Percentiles rank a stretch among this genome's conserved stretches.
Conservation (phyloP, 1,140 invertebrate species). For the Stegodyphus dumicola region DNA sequence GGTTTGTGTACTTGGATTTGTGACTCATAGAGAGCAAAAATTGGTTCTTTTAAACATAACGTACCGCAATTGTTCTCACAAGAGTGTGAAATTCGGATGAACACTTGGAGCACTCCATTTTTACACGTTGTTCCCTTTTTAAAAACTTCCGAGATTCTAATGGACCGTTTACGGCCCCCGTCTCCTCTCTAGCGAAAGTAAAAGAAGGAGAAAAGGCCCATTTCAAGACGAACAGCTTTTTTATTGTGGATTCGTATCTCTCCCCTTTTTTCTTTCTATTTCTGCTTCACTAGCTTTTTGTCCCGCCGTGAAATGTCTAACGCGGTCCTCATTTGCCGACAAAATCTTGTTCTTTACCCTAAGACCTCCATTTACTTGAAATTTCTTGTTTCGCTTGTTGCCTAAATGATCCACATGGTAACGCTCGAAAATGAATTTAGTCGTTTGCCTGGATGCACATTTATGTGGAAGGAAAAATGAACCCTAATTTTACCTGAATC, state of each 20-base stretch:
- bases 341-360: neutral
- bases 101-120: slow-evolving; percentile 37
- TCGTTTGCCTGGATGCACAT: no score
- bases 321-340: slow-evolving; percentile 21
- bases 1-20: no score
- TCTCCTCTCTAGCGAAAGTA: slow-evolving; percentile 46
- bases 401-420: slow-evolving; percentile 14
- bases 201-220: slow-evolving; percentile 3
- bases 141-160: slow-evolving; percentile 39
- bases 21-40: no score
- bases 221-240: slow-evolving; percentile 4
- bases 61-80: neutral
- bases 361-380: slow-evolving; percentile 16
- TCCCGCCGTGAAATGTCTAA: slow-evolving; percentile 6
- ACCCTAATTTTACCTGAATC: no score
- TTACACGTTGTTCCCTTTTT: slow-evolving; percentile 7
- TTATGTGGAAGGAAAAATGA: no score
- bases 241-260: neutral
- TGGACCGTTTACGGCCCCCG: slow-evolving; percentile 39
- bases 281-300: neutral
- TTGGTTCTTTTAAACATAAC: no score
- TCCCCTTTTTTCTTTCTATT: neutral
- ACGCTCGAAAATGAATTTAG: no score
- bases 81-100: slow-evolving; percentile 23
- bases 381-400: slow-evolving; percentile 40